Base-by-base conservation (phyloP, 2,888 invertebrate genomes). In the Leucozona laternaria region DNA sequence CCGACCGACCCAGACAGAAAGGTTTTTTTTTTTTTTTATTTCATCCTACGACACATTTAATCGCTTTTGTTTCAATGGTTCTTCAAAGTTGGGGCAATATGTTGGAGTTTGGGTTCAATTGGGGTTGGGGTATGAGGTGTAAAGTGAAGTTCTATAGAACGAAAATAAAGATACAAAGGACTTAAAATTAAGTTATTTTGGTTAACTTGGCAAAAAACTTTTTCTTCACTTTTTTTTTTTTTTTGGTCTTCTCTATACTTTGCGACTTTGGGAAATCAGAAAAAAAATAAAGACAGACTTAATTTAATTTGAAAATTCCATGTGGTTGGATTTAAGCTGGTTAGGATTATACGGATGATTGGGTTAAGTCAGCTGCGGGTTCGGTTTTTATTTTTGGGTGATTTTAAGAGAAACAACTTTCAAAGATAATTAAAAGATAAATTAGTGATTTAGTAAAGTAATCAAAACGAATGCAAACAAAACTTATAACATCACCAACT, bases 41-140 rank as follows among this genome's bases (percentile, higher is more conserved):
- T 28, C 28, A 31, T 40, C 60, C 60, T 53, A 53, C 68, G 68
- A 68, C 68, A 84, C 80, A 84, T 84, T 84, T 84, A 84, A 84
- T 84, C 84, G 75, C 48, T 84, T 80, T 84, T 68, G 84, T 84
- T 75, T 84, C 84, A 45, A 75, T 79, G 83, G 81, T 37, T 57
- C 53, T 50, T 68, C 68, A 53, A 68, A 68, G 66, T 66, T 48
- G 20, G 48, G 15, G 22, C 43, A 40, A 50, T 68, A 45, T 48
- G 28, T 53, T 48, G 10, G 55, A 43, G 22, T 40, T 60, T 58
- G 57, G 13, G 34, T 53, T 53, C 15, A 34, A 2, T 15, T n/a
- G 34, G 40, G 22, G 15, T 20, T 17, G 17, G 48, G 13, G 22
- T n/a, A 7, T 17, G 70, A 43, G 50, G 55, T 50, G 22, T 60